These are phyloP conservation scores for Sinodicranocentrus sp. DNA, from an alignment of 2,888 invertebrate genomes.

Conservation along the genomic window DNA sequence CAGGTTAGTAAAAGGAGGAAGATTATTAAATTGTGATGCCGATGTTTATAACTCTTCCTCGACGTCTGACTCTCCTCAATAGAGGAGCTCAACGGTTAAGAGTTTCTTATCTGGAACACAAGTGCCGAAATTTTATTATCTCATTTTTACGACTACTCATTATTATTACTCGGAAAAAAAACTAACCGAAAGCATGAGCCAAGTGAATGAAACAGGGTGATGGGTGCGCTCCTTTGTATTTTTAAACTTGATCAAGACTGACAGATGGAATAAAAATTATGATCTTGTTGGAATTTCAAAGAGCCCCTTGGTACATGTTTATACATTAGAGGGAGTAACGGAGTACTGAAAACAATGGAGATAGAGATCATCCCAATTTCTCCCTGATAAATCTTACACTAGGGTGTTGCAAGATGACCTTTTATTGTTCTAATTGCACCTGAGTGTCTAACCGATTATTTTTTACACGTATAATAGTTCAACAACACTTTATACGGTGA, in stretches of 20 bases:
- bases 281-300: constrained; percentile 45
- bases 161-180: constrained; percentile 40
- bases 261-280: constrained; percentile 62
- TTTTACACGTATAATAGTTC: too few species aligned
- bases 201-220: constrained; percentile 34
- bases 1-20: constrained; percentile 33
- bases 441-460: neutral
- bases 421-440: constrained; percentile 66
- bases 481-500: too few species aligned
- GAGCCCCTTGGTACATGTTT: constrained; percentile 6
- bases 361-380: constrained; percentile 17
- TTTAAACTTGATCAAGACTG: constrained; percentile 61
- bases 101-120: constrained; percentile 48
- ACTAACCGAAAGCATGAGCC: constrained; percentile 56
- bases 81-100: neutral
- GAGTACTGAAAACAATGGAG: neutral
- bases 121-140: constrained; percentile 67
- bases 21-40: constrained; percentile 7
- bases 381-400: constrained; percentile 56
- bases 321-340: constrained; percentile 10
- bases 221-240: constrained; percentile 42
- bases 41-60: constrained; percentile 3
- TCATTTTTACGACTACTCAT: constrained; percentile 52
- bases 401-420: constrained; percentile 54
- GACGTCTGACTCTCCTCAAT: constrained; percentile 15